Base-by-base conservation (phyloP, 2,113 vertebrate genomes). In the Empidonax alnorum region DNA sequence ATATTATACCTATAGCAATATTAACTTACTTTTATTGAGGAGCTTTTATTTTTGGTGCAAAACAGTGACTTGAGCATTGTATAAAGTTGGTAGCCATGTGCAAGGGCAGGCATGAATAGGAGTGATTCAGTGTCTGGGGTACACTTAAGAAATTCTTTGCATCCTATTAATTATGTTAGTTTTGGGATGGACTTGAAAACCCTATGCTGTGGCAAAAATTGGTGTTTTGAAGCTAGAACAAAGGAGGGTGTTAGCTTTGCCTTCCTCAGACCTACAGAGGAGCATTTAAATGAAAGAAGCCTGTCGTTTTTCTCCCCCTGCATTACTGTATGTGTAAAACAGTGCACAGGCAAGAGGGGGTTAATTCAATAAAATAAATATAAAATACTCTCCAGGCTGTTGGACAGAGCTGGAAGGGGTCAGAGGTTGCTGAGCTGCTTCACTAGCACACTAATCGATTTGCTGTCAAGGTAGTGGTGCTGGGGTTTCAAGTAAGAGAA, bases 401-500 rank as follows among this genome's bases (percentile, higher is more conserved):
- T 98, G 99, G 98, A 98, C 98, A 97, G 98, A 98, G 98, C 99
- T 98, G 97, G 98, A 98, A 97, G 97, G 95, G 98, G 99, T 99
- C 99, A 99, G 97, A 98, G 99, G 99, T 99, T 98, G 97, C 96
- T 35, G 93, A 97, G 98, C 98, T 97, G 98, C 98, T 98, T 98
- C 98, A 98, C 97, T 98, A 98, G 97, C 98, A 99, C 98, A 97
- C 98, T 99, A 99, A 99, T 99, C 99, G 99, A 99, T 99, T 99
- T 99, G 98, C 99, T 98, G 99, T 99, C 99, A 99, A 98, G 98
- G 98, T 98, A 98, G 98, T 99, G 98, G 98, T 99, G 98, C 98
- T 98, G 96, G 98, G 98, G 96, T 97, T 98, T 99, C 98, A 97
- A 98, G 98, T 98, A 93, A 97, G 98, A 98, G 98, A 98, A 98